Evolutionary conservation across 2,113 vertebrate genomes (phyloP).

Genomic region (Seriola rivoliana): DNA sequence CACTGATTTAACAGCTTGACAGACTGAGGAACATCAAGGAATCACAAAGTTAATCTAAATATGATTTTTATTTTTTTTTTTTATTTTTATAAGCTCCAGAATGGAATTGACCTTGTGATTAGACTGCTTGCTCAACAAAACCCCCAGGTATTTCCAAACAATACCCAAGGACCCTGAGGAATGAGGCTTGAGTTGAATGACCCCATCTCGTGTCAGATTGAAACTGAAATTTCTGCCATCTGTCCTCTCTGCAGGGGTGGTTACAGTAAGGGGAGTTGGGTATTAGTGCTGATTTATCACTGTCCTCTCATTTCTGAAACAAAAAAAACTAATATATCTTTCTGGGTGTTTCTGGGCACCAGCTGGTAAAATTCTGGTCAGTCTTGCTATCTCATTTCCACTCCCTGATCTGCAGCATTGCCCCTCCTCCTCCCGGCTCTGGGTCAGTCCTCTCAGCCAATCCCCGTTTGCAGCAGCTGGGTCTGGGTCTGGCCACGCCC

Average conservation of each 20-base stretch:
- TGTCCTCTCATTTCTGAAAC: conserved; percentile 7
- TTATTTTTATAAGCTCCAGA: background rate
- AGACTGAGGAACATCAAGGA: background rate
- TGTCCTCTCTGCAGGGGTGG: conserved; percentile 15
- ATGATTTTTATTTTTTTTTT: too few species aligned
- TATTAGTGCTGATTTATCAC: background rate
- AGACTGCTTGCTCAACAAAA: background rate
- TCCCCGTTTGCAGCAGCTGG: conserved; percentile 34
- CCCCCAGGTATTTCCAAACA: background rate
- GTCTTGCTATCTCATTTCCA: conserved; percentile 36
- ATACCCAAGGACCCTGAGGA: background rate
- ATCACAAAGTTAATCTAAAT: background rate
- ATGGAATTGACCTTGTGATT: background rate
- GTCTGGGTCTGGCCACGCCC: conserved; percentile 54
- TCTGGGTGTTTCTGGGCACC: conserved; percentile 43
- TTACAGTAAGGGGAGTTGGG: background rate
- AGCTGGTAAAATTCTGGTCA: conserved; percentile 53
- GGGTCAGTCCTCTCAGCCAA: conserved; percentile 57
- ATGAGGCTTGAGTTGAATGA: conserved; percentile 29
- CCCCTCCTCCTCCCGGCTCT: background rate
- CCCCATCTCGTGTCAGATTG: conserved; percentile 9
- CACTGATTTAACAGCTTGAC: background rate
- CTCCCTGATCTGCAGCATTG: conserved; percentile 49
- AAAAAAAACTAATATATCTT: conserved; percentile 2
- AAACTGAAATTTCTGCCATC: conserved; percentile 26